These are phyloP conservation scores for Coranthus polyacanthus DNA, from an alignment of 2,797 vertebrate genomes.

Conservation along the genomic window DNA sequence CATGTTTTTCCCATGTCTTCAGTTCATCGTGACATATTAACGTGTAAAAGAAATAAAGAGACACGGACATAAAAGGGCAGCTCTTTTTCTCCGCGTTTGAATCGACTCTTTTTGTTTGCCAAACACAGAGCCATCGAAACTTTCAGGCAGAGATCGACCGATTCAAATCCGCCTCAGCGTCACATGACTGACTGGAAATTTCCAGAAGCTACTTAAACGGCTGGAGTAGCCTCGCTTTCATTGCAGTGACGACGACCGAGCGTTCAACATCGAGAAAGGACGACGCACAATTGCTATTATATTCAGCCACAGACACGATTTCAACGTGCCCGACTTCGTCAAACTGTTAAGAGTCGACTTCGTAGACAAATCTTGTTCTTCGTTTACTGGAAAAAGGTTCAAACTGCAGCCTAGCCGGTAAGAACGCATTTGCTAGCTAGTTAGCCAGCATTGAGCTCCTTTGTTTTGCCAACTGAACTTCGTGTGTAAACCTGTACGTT, in stretches of 20 bases:
- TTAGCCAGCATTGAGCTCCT: not conserved
- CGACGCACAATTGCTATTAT: rapidly evolving
- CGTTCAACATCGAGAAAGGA: rapidly evolving
- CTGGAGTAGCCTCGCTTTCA: rapidly evolving
- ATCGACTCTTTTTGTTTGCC: rapidly evolving
- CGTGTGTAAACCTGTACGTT: not conserved
- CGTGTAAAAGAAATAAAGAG: too few relatives aligned
- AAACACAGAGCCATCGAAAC: not conserved
- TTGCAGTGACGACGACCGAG: not conserved
- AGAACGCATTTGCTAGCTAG: slow-evolving; percentile 17
- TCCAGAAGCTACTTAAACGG: slow-evolving; percentile 13
- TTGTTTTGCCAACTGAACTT: not conserved
- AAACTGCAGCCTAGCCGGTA: slow-evolving; percentile 43
- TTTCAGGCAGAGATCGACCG: too few relatives aligned
- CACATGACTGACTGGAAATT: slow-evolving; percentile 65
- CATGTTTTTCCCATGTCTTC: too few relatives aligned
- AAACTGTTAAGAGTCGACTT: too few relatives aligned
- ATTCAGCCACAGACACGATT: not conserved
- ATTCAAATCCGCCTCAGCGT: not conserved
- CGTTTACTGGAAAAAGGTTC: slow-evolving; percentile 13
- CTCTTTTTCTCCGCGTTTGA: rapidly evolving
- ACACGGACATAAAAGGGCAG: not conserved
- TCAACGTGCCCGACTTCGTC: too few relatives aligned
- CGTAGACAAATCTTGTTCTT: not conserved
- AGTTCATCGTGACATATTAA: too few relatives aligned